phyloP scores from a whole-genome alignment of 2,888 invertebrate species.

The Dascillus cervinus region DNA sequence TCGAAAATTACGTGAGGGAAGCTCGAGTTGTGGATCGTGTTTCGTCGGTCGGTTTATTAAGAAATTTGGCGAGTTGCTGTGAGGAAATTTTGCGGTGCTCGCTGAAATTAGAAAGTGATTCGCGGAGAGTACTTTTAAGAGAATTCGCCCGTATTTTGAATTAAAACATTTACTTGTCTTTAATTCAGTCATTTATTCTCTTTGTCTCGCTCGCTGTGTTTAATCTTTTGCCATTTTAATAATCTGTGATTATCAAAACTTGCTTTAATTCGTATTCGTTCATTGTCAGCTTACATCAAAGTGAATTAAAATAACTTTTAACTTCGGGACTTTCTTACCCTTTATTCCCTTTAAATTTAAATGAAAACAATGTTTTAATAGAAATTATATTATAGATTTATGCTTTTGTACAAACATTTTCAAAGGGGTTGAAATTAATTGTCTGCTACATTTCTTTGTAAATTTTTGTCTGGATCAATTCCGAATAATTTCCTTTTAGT shows the following conservation, averaged over 20 bases:
- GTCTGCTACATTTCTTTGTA: too few species aligned
- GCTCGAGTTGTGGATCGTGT: too few species aligned
- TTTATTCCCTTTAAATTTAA: slow-evolving; percentile 5
- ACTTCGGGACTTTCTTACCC: slow-evolving; percentile 13
- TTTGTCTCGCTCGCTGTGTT: slow-evolving; percentile 8
- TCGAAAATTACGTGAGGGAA: too few species aligned
- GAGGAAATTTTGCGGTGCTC: too few species aligned
- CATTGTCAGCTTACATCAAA: slow-evolving; percentile 36
- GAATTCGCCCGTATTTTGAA: neutral
- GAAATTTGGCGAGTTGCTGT: too few species aligned
- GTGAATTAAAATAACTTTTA: slow-evolving; percentile 32
- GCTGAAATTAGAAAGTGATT: slow-evolving; percentile 13
- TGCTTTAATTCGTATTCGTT: slow-evolving; percentile 34
- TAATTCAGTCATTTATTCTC: slow-evolving; percentile 7
- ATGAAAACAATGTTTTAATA: neutral
- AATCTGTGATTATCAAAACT: slow-evolving; percentile 31
- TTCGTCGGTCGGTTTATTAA: too few species aligned
- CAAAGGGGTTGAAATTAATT: too few species aligned
- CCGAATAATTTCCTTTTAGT: too few species aligned
- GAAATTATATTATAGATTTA: too few species aligned
- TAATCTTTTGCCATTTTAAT: slow-evolving; percentile 19
- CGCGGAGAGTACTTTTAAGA: neutral
- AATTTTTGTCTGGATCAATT: too few species aligned
- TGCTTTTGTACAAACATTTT: too few species aligned
- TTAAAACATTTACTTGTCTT: neutral